These are phyloP conservation scores for Brachionus rubens DNA, from an alignment of 1,140 invertebrate species.

Conservation along the genomic window DNA sequence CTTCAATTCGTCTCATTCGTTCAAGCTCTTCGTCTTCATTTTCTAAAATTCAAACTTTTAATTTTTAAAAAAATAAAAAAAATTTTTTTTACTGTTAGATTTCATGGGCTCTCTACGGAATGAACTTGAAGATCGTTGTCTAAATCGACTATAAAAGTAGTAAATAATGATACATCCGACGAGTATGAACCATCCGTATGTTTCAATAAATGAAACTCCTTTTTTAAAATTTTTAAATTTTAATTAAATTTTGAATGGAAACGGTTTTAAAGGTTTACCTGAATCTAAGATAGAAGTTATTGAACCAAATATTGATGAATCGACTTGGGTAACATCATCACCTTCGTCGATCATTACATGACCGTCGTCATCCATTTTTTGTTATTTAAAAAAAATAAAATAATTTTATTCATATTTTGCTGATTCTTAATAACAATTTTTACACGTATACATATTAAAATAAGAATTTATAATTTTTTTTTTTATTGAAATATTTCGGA, in stretches of 20 bases:
- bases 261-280: not conserved
- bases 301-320: too few species aligned
- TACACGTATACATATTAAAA: too few species aligned
- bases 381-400: not conserved
- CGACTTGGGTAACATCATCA: not conserved
- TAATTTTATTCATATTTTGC: not conserved
- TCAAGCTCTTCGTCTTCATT: slow-evolving; percentile 38
- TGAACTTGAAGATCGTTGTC: not conserved
- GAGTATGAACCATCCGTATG: slow-evolving; percentile 38
- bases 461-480: too few species aligned
- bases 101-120: not conserved
- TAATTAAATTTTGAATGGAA: not conserved
- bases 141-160: not conserved
- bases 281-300: too few species aligned
- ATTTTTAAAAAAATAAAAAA: not conserved
- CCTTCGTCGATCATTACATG: slow-evolving; percentile 1
- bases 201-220: slow-evolving; percentile 24
- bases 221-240: not conserved
- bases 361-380: slow-evolving; percentile 41
- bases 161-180: not conserved
- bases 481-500: too few species aligned
- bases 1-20: not conserved
- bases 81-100: not conserved
- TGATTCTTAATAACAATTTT: too few species aligned
- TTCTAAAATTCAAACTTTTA: not conserved